A percentile compares a stretch with the other conserved stretches of the same genome.
phyloP scores from a whole-genome alignment of 2,797 vertebrate species.

The Eupleurogrammus muticus region DNA sequence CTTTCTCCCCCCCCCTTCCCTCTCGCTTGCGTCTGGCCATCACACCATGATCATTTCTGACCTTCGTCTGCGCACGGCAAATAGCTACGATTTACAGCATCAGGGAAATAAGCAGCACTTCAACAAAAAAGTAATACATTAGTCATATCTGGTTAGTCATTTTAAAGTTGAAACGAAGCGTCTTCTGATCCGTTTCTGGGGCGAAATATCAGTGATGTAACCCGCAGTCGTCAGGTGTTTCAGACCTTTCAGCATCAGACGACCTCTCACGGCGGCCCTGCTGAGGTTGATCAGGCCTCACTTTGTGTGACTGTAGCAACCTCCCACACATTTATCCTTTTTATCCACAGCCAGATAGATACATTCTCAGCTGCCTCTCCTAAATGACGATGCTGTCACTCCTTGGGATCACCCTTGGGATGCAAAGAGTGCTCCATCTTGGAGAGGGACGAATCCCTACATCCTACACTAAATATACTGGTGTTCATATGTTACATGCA shows the following conservation, averaged over 20 bases:
- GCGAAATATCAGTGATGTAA: slow-evolving; percentile 65
- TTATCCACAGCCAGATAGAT: slow-evolving; percentile 56
- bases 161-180: slow-evolving; percentile 65
- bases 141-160: slow-evolving; percentile 67
- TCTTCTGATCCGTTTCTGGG: slow-evolving; percentile 59
- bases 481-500: no score
- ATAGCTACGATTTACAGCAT: slow-evolving; percentile 68
- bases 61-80: slow-evolving; percentile 67
- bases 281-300: slow-evolving; percentile 57
- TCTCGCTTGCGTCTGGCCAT: slow-evolving; percentile 53
- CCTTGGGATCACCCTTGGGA: slow-evolving; percentile 16
- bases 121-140: slow-evolving; percentile 53
- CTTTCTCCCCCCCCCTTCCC: slow-evolving; percentile 34
- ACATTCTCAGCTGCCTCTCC: slow-evolving; percentile 37
- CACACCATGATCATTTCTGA: slow-evolving; percentile 61
- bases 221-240: slow-evolving; percentile 69
- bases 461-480: slow-evolving; percentile 8
- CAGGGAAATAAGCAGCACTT: slow-evolving; percentile 49
- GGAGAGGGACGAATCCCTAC: slow-evolving; percentile 21
- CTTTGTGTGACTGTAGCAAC: slow-evolving; percentile 54
- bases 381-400: slow-evolving; percentile 31
- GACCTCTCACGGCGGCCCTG: slow-evolving; percentile 56
- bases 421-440: slow-evolving; percentile 22
- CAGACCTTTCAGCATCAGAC: slow-evolving; percentile 61
- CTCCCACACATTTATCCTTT: slow-evolving; percentile 61